A percentile compares a stretch with the other conserved stretches of the same genome.
phyloP scores from a whole-genome alignment of 2,113 vertebrate genomes.

The Chaenocephalus aceratus region DNA sequence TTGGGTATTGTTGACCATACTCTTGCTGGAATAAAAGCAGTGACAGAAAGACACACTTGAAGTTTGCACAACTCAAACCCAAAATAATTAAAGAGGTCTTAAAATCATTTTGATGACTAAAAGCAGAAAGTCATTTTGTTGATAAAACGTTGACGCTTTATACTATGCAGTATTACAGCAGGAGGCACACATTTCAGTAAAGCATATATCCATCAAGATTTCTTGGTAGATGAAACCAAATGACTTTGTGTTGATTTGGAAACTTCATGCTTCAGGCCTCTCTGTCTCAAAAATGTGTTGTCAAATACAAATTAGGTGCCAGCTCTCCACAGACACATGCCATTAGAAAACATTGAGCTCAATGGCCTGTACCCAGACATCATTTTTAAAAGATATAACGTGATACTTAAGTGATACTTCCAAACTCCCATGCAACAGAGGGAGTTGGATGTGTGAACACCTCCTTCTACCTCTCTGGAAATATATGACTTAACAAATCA shows the following conservation, averaged over 20 bases:
- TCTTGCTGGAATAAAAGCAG: conserved; percentile 38
- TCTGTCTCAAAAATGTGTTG: background rate
- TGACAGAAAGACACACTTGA: conserved; percentile 39
- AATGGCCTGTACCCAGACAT: background rate
- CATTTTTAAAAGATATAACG: background rate
- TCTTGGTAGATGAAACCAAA: background rate
- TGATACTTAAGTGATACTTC: background rate
- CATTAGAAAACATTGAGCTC: background rate
- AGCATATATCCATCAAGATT: background rate
- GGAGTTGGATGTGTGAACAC: too few species aligned
- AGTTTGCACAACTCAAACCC: conserved; percentile 59
- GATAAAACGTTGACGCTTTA: background rate
- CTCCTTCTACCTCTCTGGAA: too few species aligned
- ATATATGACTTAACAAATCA: background rate
- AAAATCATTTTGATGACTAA: conserved; percentile 34
- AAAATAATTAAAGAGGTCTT: conserved; percentile 37
- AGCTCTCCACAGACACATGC: background rate
- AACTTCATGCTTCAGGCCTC: conserved; percentile 23
- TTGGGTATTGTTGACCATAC: conserved; percentile 65
- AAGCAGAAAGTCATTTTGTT: conserved; percentile 16
- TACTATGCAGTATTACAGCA: background rate
- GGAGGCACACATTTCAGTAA: background rate
- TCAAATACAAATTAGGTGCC: conserved; percentile 13
- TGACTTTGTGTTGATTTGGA: conserved; percentile 22
- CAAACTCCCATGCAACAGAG: too few species aligned